Evolutionary conservation across 2,113 vertebrate genomes (phyloP), one percentile per base, ranked within the genome.

Genomic region (Ivindomyrus marchei): DNA sequence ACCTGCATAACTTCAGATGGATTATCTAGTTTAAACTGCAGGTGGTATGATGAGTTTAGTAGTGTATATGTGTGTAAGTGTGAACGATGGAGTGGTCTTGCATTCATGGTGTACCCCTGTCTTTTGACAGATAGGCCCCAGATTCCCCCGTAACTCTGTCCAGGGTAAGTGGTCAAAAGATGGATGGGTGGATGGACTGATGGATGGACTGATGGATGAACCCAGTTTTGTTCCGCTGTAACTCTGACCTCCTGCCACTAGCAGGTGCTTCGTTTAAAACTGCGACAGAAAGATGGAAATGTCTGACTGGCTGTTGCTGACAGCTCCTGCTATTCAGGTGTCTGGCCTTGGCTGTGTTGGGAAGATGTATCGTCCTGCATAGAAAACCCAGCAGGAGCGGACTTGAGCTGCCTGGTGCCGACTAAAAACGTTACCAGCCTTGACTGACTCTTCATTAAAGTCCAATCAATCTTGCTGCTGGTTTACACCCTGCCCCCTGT

Each of bases 391-490:
- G 90, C 88, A 4, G 39, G 13, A 89, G 92, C 93, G 92, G 92
- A 91, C 90, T 90, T 91, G 87, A 66, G 91, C 89, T 89, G 90
- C 92, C 91, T 92, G 84, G 91, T 90, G 91, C 70, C 47, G 52
- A 90, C 93, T 95, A 95, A 95, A 94, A 94, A 94, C 94, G 93
- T 95, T 93, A 94, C 94, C 93, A 92, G 91, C 91, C 92, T 93
- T 93, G 91, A 93, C 92, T 92, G 93, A 93, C 94, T 95, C 95
- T 94, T 95, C 93, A 95, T 95, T 95, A 95, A 94, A 94, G 91
- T 88, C 45, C 77, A 92, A 95, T 95, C 94, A 94, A 94, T 95
- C 92, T 89, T 91, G 50, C 89, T 77, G 90, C 88, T 90, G 91
- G 80, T 74, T 62, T 36, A 50, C 56, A 49, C 83, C 74, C 31